These are phyloP conservation scores for Temnothorax ravouxi DNA, from an alignment of 2,888 invertebrate genomes.

Conservation along the genomic window DNA sequence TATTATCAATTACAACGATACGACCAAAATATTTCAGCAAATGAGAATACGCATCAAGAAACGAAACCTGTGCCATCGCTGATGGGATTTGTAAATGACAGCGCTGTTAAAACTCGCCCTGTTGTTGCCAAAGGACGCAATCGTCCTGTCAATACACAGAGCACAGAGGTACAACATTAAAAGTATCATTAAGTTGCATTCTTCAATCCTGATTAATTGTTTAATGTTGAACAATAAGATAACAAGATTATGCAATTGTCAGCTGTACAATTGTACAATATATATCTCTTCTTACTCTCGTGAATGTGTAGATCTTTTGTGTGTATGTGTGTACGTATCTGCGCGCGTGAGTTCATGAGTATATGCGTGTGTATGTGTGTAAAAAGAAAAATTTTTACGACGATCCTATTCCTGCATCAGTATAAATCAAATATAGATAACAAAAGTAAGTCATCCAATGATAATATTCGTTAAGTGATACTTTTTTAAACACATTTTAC, in stretches of 20 bases:
- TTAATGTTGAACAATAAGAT: background rate
- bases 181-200: conserved; percentile 62
- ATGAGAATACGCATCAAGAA: conserved; percentile 77
- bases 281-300: background rate
- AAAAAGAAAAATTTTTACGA: background rate
- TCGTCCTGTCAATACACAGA: conserved; percentile 78
- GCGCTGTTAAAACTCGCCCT: conserved; percentile 72
- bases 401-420: background rate
- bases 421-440: conserved; percentile 14
- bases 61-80: conserved; percentile 71
- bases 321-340: background rate
- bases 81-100: conserved; percentile 78
- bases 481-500: conserved; percentile 13
- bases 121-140: conserved; percentile 75
- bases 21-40: conserved; percentile 58
- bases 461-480: conserved; percentile 1
- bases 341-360: background rate
- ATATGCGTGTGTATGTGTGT: background rate
- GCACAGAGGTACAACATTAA: conserved; percentile 83
- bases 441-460: background rate
- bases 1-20: background rate
- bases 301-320: background rate
- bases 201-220: background rate
- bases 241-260: background rate
- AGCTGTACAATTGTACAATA: background rate